phyloP scores from a whole-genome alignment of 1,140 invertebrate species.

The Branchinecta lynchi region DNA sequence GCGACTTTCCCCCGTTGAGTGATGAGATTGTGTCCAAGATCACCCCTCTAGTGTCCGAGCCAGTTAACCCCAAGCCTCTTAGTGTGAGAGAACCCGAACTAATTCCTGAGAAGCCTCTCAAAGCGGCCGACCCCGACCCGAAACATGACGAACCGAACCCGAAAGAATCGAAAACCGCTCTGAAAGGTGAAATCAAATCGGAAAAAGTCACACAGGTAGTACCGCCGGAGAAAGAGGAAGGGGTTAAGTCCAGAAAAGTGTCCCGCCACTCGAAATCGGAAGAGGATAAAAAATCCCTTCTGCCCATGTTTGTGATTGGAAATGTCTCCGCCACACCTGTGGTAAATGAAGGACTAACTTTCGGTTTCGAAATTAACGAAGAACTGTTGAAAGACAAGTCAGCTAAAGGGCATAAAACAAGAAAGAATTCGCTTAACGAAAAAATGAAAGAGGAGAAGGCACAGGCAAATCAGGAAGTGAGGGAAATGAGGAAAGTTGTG shows the following conservation, averaged over 20 bases:
- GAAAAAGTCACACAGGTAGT: background rate
- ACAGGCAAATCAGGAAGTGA: background rate
- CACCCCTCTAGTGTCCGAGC: background rate
- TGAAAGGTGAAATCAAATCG: background rate
- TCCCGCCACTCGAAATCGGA: background rate
- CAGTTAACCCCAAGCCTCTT: background rate
- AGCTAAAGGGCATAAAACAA: background rate
- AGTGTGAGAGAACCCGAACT: background rate
- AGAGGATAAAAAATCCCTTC: background rate
- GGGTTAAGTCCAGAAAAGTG: background rate
- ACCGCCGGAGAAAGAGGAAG: background rate
- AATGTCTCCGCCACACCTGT: background rate
- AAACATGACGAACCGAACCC: background rate
- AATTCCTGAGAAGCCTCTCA: background rate
- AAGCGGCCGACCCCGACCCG: background rate
- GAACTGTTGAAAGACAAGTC: background rate
- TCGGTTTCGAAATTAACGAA: background rate
- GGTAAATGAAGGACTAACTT: slow-evolving; percentile 3
- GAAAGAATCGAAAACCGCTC: background rate
- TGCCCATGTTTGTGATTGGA: background rate
- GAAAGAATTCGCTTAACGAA: background rate
- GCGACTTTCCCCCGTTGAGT: background rate
- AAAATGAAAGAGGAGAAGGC: background rate
- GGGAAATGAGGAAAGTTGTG: background rate
- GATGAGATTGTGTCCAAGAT: background rate